Evolutionary conservation across 2,797 vertebrate species (phyloP), one percentile per base, ranked within the genome.

Genomic region (Acanthurus tractus): DNA sequence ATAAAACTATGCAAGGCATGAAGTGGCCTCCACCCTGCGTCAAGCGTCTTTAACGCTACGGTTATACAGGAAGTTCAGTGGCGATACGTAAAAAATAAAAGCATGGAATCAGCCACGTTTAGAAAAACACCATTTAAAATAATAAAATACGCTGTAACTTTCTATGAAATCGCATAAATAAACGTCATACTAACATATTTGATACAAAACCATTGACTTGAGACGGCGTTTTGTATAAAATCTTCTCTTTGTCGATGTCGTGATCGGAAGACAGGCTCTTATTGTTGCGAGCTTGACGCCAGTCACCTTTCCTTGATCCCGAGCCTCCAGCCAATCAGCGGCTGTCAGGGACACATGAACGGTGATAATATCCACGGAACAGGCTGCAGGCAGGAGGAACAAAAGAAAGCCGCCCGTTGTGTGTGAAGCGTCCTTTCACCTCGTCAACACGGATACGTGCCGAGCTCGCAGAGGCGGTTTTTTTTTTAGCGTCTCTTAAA

Each of bases 221-320:
- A 23, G 14, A 36, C 0, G 0, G 4, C 0, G 0, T 11, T 18
- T 63, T 20, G 2, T 15, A 4, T 6, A 7, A 29, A 34, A 18
- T 0, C 0, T 10, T 48, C 2, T 62, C 0, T 25, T 38, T 0
- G 22, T 9, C n/a, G 18, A 54, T 18, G 17, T 10, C 7, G 18
- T 25, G 48, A 14, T 1, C 49, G 63, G 85, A 71, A 81, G 5
- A 0, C 2, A 3, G 0, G 22, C 10, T 2, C 1, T 10, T 2
- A 12, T 8, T 15, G 0, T 18, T 2, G 8, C 1, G 0, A 48
- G 1, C 77, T 88, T 88, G 61, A 87, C 83, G 2, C 1, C 13
- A 13, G 75, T 93, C 90, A 94, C 93, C 91, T 93, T 90, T 88
- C 44, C 76, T 73, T 89, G 88, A 90, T 92, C 91, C 92, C 88